Conservation (phyloP, 2,113 vertebrate species). For the Cettia cetti region DNA sequence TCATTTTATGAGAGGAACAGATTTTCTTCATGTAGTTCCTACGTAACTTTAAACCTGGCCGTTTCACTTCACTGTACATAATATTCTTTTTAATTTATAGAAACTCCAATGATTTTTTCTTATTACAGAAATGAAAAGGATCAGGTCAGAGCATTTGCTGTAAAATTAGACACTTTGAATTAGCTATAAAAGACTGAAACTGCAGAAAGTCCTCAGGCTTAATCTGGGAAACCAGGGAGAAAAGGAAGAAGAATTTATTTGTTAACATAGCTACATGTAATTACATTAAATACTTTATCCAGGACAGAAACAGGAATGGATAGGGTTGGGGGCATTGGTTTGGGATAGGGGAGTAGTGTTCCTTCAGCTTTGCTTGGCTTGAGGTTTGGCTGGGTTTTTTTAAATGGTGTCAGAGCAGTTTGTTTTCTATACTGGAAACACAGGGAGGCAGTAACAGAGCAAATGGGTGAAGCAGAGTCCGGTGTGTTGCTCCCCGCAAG, state of each 20-base stretch:
- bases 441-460: background rate
- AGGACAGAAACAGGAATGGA: background rate
- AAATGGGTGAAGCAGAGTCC: background rate
- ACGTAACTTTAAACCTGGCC: background rate
- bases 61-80: background rate
- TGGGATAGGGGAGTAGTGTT: background rate
- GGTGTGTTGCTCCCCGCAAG: background rate
- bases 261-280: background rate
- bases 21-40: background rate
- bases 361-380: background rate
- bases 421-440: background rate
- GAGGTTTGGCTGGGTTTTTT: background rate
- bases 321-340: background rate
- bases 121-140: background rate
- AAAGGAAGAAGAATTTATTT: background rate
- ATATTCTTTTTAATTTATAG: background rate
- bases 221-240: background rate
- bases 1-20: background rate
- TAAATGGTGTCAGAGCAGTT: background rate
- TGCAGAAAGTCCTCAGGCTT: background rate
- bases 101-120: background rate
- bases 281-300: background rate
- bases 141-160: background rate
- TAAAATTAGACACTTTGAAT: background rate
- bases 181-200: background rate